phyloP scores from a whole-genome alignment of 2,888 invertebrate genomes.

The Cataglyphis livida region DNA sequence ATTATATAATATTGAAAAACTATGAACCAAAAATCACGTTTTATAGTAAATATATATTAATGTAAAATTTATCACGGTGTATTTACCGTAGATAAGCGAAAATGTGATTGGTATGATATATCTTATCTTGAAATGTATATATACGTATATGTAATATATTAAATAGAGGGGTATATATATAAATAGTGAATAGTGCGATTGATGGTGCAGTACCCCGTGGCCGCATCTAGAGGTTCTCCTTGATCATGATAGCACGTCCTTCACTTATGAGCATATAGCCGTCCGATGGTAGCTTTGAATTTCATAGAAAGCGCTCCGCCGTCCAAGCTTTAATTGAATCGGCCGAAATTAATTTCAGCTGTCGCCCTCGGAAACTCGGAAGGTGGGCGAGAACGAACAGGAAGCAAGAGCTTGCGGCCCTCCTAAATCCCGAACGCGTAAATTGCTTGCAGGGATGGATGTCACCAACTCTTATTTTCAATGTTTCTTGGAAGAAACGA shows the following conservation, averaged over 20 bases:
- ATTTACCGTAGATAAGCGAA: not conserved
- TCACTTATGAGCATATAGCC: constrained; percentile 59
- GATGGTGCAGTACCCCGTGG: constrained; percentile 2
- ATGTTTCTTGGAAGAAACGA: constrained; percentile 62
- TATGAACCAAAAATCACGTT: not conserved
- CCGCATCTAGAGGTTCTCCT: constrained; percentile 61
- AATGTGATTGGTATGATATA: not conserved
- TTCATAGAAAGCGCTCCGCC: constrained; percentile 74
- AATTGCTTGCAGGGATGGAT: constrained; percentile 73
- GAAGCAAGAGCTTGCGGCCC: constrained; percentile 66
- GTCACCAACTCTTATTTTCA: constrained; percentile 72
- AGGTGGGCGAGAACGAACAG: constrained; percentile 62
- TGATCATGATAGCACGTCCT: constrained; percentile 60
- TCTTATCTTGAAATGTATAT: not conserved
- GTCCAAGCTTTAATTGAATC: constrained; percentile 82
- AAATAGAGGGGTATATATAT: not conserved
- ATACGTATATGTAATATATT: not conserved
- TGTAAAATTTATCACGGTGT: not conserved
- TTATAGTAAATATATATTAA: not conserved
- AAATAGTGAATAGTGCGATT: constrained; percentile 36
- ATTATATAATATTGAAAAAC: not conserved
- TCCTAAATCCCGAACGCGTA: constrained; percentile 63
- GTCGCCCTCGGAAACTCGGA: constrained; percentile 76
- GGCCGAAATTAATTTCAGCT: constrained; percentile 83
- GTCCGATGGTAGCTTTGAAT: constrained; percentile 60